These are phyloP conservation scores for Lagocephalus sceleratus DNA, from an alignment of 2,797 vertebrate species.

Conservation along the genomic window DNA sequence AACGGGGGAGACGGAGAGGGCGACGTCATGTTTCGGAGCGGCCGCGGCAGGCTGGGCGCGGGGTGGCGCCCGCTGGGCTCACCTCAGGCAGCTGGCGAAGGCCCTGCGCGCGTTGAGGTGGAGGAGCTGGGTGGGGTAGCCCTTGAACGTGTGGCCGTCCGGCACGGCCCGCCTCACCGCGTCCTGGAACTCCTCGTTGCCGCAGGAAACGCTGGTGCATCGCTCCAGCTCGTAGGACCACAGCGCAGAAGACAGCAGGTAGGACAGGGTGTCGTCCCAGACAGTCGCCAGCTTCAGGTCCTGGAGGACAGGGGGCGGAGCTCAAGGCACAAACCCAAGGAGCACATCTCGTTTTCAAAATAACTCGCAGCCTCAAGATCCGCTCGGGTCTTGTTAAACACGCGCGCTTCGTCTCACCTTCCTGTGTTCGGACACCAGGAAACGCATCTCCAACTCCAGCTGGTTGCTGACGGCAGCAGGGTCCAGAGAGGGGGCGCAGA, in stretches of 20 bases:
- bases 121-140: slow-evolving; percentile 94
- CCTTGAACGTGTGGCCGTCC: slow-evolving; percentile 97
- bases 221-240: slow-evolving; percentile 93
- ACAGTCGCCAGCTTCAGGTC: slow-evolving; percentile 87
- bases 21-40: background rate
- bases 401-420: slow-evolving; percentile 88
- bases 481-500: slow-evolving; percentile 83
- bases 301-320: slow-evolving; percentile 58
- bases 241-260: slow-evolving; percentile 90
- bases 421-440: slow-evolving; percentile 87
- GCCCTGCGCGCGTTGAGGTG: slow-evolving; percentile 90
- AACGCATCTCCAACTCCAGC: slow-evolving; percentile 88
- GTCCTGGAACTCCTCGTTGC: slow-evolving; percentile 97
- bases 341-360: background rate
- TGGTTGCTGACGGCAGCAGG: slow-evolving; percentile 85
- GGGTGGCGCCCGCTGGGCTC: slow-evolving; percentile 6
- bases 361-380: no score
- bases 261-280: slow-evolving; percentile 96
- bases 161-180: slow-evolving; percentile 90
- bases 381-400: no score
- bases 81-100: slow-evolving; percentile 92
- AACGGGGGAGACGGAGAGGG: slow-evolving; percentile 14
- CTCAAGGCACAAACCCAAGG: no score
- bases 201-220: slow-evolving; percentile 85
- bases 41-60: background rate